Base-by-base conservation (phyloP, 1,140 invertebrate genomes). In the Drosophila sp. region DNA sequence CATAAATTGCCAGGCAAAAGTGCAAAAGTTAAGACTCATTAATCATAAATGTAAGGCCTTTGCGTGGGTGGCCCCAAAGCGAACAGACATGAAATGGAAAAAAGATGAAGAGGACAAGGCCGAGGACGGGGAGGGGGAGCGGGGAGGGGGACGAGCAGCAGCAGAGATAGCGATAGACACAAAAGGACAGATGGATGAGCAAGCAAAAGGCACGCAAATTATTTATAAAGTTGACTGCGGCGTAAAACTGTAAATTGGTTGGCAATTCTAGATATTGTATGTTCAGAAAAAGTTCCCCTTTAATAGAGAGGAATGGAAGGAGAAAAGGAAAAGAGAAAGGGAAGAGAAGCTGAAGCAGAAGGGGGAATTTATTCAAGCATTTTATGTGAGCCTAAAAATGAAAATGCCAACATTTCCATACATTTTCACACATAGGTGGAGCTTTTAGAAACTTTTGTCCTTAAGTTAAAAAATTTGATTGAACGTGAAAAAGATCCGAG, bases 11-110 rank as follows among this genome's bases (percentile, higher is more conserved):
- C 82, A 78, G 46, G 78, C 46, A 72, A 59, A 87, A 86, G 82
- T 86, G 82, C 82, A 86, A 86, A 87, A 86, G 82, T 86, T 86
- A 87, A 87, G 83, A 83, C 83, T 87, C 82, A 87, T 86, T 86
- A 86, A 86, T 86, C 82, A 86, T 86, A 87, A 86, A 87, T 86
- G 59, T 76, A 66, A 76, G 80, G 63, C 78, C 78, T 69, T 63
- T 40, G 66, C 21, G 58, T 66, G 65, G 58, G 65, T 34, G 57
- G 18, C 43, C 16, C 36, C 38, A 9, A 32, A 21, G 1, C 14
- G 14, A 9, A 9, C 7, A 36, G 43, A 48, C 8, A 59, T 38
- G n/a, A 29, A 62, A 46, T 29, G 27, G 8, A 14, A 48, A 14
- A 29, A 18, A 32, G 13, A 6, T 2, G 38, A 57, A 21, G 16